Evolutionary conservation across 1,140 invertebrate species (phyloP).

Genomic region (Lucilia cuprina): DNA sequence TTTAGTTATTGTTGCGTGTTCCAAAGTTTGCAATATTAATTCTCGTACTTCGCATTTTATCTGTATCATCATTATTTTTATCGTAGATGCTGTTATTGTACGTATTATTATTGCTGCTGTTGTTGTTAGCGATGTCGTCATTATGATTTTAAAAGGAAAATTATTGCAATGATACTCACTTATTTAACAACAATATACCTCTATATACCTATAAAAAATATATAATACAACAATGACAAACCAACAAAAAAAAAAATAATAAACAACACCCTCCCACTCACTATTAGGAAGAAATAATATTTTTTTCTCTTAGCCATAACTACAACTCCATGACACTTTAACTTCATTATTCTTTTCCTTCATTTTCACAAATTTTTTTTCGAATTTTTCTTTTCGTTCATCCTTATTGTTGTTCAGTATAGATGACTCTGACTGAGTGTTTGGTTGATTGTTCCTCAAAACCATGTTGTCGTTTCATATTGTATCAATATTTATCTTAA

Average conservation of each 20-base stretch:
- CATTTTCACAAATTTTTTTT: no score
- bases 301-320: no score
- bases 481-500: neutral
- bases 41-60: no score
- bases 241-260: no score
- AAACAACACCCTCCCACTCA: neutral
- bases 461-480: neutral
- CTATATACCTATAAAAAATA: neutral
- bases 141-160: neutral
- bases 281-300: neutral
- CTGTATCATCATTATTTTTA: no score
- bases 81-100: no score
- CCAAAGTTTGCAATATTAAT: neutral
- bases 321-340: no score
- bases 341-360: neutral
- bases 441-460: neutral
- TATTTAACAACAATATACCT: neutral
- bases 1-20: neutral
- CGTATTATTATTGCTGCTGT: neutral
- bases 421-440: neutral
- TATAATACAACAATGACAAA: neutral
- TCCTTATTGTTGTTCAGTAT: neutral
- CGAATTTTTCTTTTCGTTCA: neutral
- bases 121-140: neutral
- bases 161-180: neutral